phyloP scores from a whole-genome alignment of 2,113 vertebrate species.

The Hystrix cristata region DNA sequence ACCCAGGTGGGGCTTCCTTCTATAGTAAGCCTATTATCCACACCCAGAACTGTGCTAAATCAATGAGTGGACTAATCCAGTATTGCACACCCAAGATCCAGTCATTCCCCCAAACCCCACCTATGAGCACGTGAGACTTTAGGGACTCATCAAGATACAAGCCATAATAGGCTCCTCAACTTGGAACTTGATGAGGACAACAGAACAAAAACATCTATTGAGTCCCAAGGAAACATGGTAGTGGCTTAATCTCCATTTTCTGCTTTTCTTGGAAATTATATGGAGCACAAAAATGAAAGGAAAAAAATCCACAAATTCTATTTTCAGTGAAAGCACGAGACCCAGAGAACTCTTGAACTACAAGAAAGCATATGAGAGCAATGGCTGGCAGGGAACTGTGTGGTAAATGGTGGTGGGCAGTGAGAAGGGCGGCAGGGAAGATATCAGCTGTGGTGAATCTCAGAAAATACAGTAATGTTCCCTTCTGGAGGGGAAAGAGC shows the following conservation, averaged over 20 bases:
- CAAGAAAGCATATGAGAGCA: background rate
- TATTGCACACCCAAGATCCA: background rate
- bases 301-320: background rate
- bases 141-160: background rate
- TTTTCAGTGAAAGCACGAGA: conserved; percentile 31
- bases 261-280: background rate
- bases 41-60: background rate
- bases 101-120: background rate
- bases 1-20: background rate
- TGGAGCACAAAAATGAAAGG: background rate
- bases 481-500: background rate
- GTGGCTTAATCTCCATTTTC: background rate
- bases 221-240: background rate
- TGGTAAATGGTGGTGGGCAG: background rate
- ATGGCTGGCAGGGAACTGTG: background rate
- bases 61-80: background rate
- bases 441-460: background rate
- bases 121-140: background rate
- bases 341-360: background rate
- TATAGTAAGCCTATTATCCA: background rate
- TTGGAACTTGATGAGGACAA: background rate
- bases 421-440: background rate
- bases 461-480: background rate
- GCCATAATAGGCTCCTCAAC: background rate
- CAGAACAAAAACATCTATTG: background rate